These are phyloP conservation scores for Eudasyphora cyanicolor DNA, from an alignment of 2,888 invertebrate genomes.

Conservation along the genomic window DNA sequence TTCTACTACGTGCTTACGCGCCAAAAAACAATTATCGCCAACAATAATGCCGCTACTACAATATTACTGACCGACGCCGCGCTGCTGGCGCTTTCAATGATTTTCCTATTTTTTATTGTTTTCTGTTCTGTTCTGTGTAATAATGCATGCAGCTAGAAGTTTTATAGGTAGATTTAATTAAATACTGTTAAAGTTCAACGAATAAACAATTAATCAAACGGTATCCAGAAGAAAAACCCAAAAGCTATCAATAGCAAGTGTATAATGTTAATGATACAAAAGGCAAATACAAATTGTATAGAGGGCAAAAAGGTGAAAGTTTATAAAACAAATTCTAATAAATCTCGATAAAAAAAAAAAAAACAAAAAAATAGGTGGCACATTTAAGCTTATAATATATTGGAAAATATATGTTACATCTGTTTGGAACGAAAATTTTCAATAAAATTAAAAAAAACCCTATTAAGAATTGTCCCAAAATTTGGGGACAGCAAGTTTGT, in stretches of 20 bases:
- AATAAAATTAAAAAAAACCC: no score
- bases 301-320: no score
- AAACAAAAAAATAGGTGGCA: no score
- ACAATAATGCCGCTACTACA: not conserved
- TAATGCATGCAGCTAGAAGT: not conserved
- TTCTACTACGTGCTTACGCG: slow-evolving; percentile 8
- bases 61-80: no score
- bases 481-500: no score
- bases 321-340: no score
- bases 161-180: not conserved
- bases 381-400: no score
- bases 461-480: no score
- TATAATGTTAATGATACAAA: not conserved
- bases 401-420: no score
- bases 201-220: not conserved
- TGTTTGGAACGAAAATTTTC: no score
- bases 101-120: not conserved
- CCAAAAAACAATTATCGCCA: slow-evolving; percentile 6
- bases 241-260: no score
- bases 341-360: no score
- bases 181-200: not conserved
- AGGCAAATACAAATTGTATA: not conserved
- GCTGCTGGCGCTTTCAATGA: not conserved
- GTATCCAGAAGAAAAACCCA: not conserved
- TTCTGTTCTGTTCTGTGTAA: not conserved